Conservation (phyloP, 2,888 invertebrate species). For the Didymodactylos carnosus region DNA sequence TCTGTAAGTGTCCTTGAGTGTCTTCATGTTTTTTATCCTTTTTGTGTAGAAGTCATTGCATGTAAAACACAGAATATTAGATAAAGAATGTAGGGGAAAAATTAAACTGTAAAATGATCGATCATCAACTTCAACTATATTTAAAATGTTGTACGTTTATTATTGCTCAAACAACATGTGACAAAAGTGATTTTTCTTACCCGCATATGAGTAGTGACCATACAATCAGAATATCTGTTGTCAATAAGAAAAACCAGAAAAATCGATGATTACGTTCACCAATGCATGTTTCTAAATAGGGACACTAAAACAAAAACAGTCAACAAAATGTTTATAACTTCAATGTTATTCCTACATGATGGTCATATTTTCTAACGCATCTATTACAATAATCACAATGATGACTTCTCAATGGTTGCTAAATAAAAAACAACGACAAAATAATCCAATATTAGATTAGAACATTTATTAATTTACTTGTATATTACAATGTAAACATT, state of each 20-base stretch:
- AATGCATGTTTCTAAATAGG: slow-evolving; percentile 33
- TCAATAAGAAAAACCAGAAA: slow-evolving; percentile 28
- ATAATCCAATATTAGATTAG: not conserved
- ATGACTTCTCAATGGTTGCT: slow-evolving; percentile 31
- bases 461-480: not conserved
- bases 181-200: slow-evolving; percentile 20
- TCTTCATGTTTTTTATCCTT: too few relatives aligned
- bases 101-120: too few relatives aligned
- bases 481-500: not conserved
- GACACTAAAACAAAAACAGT: slow-evolving; percentile 21
- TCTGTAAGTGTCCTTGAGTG: too few relatives aligned
- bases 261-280: slow-evolving; percentile 32
- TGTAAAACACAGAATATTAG: too few relatives aligned
- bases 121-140: too few relatives aligned
- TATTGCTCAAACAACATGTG: not conserved
- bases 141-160: too few relatives aligned
- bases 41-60: too few relatives aligned
- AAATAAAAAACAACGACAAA: not conserved
- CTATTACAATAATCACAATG: slow-evolving; percentile 32
- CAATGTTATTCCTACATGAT: slow-evolving; percentile 25
- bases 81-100: too few relatives aligned
- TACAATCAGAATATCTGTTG: slow-evolving; percentile 22
- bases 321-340: too few relatives aligned
- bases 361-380: slow-evolving; percentile 32
- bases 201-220: slow-evolving; percentile 19